These are phyloP conservation scores for Trichoplusia ni DNA, from an alignment of 1,140 invertebrate genomes.

Conservation along the genomic window DNA sequence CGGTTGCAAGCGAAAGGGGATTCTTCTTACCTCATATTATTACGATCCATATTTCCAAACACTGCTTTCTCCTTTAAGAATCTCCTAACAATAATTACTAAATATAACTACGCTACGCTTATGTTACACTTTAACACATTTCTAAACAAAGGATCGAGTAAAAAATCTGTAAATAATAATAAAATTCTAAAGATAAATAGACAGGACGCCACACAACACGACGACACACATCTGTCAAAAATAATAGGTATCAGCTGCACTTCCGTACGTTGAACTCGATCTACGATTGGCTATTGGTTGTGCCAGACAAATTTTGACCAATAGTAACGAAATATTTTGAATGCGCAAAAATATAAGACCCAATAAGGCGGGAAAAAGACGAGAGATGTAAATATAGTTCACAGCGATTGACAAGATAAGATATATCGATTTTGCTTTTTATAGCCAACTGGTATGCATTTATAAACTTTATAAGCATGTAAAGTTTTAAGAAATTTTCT, in stretches of 20 bases:
- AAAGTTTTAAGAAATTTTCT: too few species aligned
- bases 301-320: slow-evolving; percentile 13
- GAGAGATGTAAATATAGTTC: neutral
- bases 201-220: slow-evolving; percentile 62
- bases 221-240: slow-evolving; percentile 43
- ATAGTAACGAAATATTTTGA: neutral
- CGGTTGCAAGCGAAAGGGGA: slow-evolving; percentile 43
- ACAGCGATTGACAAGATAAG: neutral
- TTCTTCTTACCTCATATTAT: slow-evolving; percentile 70
- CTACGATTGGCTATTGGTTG: slow-evolving; percentile 32
- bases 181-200: slow-evolving; percentile 63
- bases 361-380: slow-evolving; percentile 23
- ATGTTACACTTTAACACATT: slow-evolving; percentile 52
- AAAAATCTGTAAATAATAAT: slow-evolving; percentile 49
- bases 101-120: slow-evolving; percentile 44
- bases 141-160: slow-evolving; percentile 49
- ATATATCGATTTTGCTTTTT: slow-evolving; percentile 15
- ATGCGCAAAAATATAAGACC: slow-evolving; percentile 10
- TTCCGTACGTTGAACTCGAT: slow-evolving; percentile 36
- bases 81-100: slow-evolving; percentile 40
- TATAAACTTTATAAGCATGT: too few species aligned
- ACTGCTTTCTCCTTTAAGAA: slow-evolving; percentile 31
- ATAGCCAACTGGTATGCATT: too few species aligned
- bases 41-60: slow-evolving; percentile 60
- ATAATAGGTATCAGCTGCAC: slow-evolving; percentile 43